phyloP scores from a whole-genome alignment of 1,140 invertebrate genomes.

The Drosophila sp. region DNA sequence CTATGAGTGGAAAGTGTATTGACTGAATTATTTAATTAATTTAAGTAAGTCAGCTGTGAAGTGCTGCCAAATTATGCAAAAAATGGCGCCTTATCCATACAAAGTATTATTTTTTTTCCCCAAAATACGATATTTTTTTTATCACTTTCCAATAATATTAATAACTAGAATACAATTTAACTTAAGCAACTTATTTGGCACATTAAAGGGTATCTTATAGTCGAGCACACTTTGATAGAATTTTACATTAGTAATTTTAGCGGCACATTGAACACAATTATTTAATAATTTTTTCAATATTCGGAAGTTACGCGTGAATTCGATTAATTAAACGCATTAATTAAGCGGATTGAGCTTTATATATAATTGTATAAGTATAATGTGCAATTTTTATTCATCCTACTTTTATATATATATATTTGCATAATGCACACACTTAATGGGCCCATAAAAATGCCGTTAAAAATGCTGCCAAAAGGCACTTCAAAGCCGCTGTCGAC shows the following conservation, averaged over 20 bases:
- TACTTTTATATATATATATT: slow-evolving; percentile 15
- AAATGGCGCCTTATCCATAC: no score
- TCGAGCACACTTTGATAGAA: not conserved
- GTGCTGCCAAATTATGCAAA: no score
- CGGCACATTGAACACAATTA: slow-evolving; percentile 7
- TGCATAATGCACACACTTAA: slow-evolving; percentile 45
- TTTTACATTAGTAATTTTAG: no score
- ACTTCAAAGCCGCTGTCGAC: slow-evolving; percentile 51
- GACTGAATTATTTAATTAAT: no score
- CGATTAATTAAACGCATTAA: slow-evolving; percentile 43
- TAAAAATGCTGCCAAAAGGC: slow-evolving; percentile 50
- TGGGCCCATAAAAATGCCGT: slow-evolving; percentile 54
- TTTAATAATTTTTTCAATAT: slow-evolving; percentile 10
- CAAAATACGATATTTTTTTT: no score
- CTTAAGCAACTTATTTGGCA: no score
- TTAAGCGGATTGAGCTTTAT: slow-evolving; percentile 18
- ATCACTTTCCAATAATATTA: no score
- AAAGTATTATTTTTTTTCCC: no score
- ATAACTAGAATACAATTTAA: no score
- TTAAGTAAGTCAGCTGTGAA: no score
- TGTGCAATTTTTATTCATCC: slow-evolving; percentile 10
- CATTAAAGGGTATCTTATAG: not conserved
- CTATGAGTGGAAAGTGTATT: not conserved
- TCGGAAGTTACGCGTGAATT: slow-evolving; percentile 20
- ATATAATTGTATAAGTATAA: not conserved